phyloP scores from a whole-genome alignment of 1,140 invertebrate genomes.

The Apis mellifera region DNA sequence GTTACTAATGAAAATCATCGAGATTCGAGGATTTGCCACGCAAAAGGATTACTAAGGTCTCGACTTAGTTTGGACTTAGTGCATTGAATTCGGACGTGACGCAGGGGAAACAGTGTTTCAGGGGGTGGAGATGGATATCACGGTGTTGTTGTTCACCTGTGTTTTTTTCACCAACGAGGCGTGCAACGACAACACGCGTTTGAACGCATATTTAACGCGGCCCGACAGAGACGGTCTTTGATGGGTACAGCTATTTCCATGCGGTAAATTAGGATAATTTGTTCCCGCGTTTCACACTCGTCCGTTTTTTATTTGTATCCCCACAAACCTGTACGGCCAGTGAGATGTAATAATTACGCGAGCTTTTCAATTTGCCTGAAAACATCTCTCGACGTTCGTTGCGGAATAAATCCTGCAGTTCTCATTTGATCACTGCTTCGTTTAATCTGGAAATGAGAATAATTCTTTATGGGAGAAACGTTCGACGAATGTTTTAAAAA shows the following conservation, averaged over 20 bases:
- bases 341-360: conserved; percentile 3
- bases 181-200: neutral
- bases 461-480: too few species aligned
- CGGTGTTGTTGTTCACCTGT: neutral
- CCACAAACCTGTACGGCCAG: neutral
- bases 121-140: neutral
- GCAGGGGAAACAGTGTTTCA: neutral
- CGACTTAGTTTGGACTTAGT: neutral
- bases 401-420: neutral
- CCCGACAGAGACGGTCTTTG: neutral
- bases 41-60: neutral
- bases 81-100: neutral
- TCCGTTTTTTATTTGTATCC: neutral
- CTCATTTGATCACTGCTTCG: conserved; percentile 1
- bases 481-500: too few species aligned
- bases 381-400: neutral
- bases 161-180: neutral
- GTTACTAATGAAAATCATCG: too few species aligned
- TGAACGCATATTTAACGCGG: conserved; percentile 14
- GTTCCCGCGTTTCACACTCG: neutral
- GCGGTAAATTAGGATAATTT: conserved; percentile 23
- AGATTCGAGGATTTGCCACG: too few species aligned
- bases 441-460: conserved; percentile 20
- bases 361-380: neutral
- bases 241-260: neutral